These are phyloP conservation scores for Scaptomyza hsui DNA, from an alignment of 1,140 invertebrate species.

Conservation along the genomic window DNA sequence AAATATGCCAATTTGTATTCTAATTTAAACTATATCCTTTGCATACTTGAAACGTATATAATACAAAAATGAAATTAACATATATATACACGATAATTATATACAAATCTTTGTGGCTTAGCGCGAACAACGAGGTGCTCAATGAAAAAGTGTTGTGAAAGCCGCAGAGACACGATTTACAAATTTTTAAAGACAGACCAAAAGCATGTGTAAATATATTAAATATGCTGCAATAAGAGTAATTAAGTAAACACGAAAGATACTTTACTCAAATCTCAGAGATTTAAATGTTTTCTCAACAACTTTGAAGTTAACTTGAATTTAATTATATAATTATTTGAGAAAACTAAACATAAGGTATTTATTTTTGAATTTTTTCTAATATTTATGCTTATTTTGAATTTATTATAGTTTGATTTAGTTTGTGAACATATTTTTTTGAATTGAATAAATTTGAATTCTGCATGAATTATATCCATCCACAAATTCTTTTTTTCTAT, in stretches of 20 bases:
- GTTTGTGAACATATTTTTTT: constrained; percentile 8
- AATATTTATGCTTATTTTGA: constrained; percentile 30
- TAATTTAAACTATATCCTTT: constrained; percentile 26
- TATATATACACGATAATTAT: not conserved
- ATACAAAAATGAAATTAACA: constrained; percentile 9
- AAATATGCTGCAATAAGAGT: not conserved
- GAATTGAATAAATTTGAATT: constrained; percentile 50
- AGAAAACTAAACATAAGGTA: constrained; percentile 16
- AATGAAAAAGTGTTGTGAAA: constrained; percentile 32
- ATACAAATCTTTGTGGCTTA: constrained; percentile 13
- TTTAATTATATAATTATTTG: constrained; percentile 16
- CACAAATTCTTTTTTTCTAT: not conserved
- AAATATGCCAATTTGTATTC: constrained; percentile 43
- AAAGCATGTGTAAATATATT: constrained; percentile 24
- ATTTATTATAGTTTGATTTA: constrained; percentile 18
- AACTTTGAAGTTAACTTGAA: constrained; percentile 8
- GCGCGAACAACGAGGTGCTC: constrained; percentile 30
- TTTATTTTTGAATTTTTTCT: constrained; percentile 21
- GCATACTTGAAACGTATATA: constrained; percentile 14
- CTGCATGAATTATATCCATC: constrained; percentile 6
- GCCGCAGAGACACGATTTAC: constrained; percentile 17
- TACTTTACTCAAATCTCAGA: constrained; percentile 25
- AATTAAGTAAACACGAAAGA: not conserved
- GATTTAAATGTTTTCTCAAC: constrained; percentile 9
- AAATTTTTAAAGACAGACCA: constrained; percentile 33